A percentile compares a stretch with the other conserved stretches of the same genome.
These are phyloP conservation scores for Naja naja DNA, from an alignment of 2,113 vertebrate genomes.

Conservation along the genomic window DNA sequence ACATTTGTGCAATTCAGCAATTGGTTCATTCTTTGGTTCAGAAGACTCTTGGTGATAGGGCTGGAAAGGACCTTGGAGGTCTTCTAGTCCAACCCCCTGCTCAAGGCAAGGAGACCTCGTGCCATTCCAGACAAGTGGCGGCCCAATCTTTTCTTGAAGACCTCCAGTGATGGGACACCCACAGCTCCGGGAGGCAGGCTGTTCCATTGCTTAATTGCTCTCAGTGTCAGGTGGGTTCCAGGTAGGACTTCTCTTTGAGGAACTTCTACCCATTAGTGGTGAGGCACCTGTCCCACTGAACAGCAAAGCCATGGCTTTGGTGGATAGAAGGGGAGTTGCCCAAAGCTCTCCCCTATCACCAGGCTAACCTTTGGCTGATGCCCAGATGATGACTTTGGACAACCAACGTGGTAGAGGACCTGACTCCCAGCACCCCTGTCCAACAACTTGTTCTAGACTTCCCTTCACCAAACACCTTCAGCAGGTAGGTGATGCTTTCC, in stretches of 20 bases:
- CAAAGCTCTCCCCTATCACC: not conserved
- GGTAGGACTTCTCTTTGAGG: not conserved
- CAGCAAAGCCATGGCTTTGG: not conserved
- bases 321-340: not conserved
- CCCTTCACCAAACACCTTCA: not conserved
- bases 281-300: not conserved
- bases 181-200: not conserved
- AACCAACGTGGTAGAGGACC: not conserved
- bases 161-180: not conserved
- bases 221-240: not conserved
- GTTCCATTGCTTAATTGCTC: not conserved
- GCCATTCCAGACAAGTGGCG: not conserved
- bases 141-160: not conserved
- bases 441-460: not conserved
- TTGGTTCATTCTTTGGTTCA: not conserved
- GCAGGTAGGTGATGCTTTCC: not conserved
- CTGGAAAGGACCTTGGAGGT: not conserved
- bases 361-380: not conserved
- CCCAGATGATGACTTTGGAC: not conserved
- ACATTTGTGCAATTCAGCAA: not conserved
- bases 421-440: not conserved
- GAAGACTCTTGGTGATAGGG: not conserved
- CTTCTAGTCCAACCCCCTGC: not conserved
- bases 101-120: not conserved
- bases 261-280: not conserved